A percentile compares a stretch with the other conserved stretches of the same genome.
These are phyloP conservation scores for Oreortyx pictus DNA, from an alignment of 2,797 vertebrate species.

Conservation along the genomic window DNA sequence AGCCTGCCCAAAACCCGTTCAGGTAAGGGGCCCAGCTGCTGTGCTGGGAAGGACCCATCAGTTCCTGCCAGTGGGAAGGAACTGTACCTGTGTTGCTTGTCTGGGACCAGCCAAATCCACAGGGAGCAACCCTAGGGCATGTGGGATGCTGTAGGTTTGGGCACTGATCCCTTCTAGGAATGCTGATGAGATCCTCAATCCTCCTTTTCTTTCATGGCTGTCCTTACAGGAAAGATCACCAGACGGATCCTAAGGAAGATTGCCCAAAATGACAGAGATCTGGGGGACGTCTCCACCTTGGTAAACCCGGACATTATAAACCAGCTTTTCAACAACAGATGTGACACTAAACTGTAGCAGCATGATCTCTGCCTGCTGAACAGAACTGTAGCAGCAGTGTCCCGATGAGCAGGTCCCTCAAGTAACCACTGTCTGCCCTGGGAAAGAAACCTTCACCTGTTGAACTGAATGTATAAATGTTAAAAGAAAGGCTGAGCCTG, in stretches of 20 bases:
- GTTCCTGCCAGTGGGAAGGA: not conserved
- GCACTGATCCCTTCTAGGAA: not conserved
- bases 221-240: constrained; percentile 93
- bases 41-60: not conserved
- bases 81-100: not conserved
- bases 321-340: constrained; percentile 90
- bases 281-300: constrained; percentile 93
- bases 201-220: not conserved
- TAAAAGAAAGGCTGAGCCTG: constrained; percentile 22
- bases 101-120: not conserved
- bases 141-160: not conserved
- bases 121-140: not conserved
- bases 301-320: constrained; percentile 89
- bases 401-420: constrained; percentile 26
- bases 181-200: not conserved
- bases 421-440: not conserved
- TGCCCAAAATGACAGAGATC: constrained; percentile 88
- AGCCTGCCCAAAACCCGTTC: constrained; percentile 96
- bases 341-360: constrained; percentile 79
- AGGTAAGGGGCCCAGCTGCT: constrained; percentile 77
- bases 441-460: not conserved
- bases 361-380: constrained; percentile 17
- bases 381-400: constrained; percentile 1
- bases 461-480: constrained; percentile 29
- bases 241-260: constrained; percentile 92